Evolutionary conservation across 2,113 vertebrate species (phyloP).

Genomic region (Empidonax traillii): DNA sequence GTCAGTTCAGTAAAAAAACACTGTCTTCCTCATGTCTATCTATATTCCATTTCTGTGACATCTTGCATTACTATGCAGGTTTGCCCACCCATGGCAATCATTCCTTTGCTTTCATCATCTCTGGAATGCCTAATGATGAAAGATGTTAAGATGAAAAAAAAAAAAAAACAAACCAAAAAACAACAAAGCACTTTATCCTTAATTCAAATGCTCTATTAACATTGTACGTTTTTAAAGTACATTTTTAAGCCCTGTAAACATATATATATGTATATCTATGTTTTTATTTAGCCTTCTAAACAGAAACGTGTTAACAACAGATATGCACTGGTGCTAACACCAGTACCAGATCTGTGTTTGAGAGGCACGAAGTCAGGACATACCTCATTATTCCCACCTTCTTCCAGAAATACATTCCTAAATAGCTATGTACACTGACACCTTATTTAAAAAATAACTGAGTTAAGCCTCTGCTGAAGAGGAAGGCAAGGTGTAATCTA

Average conservation of each 20-base stretch:
- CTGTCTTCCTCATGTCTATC: background rate
- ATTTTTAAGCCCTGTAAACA: background rate
- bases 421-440: background rate
- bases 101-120: background rate
- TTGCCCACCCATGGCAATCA: background rate
- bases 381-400: background rate
- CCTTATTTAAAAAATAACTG: background rate
- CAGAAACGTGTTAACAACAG: background rate
- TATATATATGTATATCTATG: background rate
- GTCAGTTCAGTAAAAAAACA: background rate
- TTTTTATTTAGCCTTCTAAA: background rate
- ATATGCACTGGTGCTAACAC: background rate
- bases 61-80: background rate
- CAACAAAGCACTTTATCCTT: background rate
- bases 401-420: background rate
- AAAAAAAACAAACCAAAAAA: background rate
- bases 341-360: background rate
- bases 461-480: background rate
- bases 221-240: background rate
- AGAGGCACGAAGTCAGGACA: background rate
- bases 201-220: background rate
- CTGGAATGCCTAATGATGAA: background rate
- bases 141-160: background rate
- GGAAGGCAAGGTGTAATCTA: background rate
- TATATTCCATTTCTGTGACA: background rate